Evolutionary conservation across 2,888 invertebrate species (phyloP), one percentile per base, ranked within the genome.

Genomic region (Erebia ligea): DNA sequence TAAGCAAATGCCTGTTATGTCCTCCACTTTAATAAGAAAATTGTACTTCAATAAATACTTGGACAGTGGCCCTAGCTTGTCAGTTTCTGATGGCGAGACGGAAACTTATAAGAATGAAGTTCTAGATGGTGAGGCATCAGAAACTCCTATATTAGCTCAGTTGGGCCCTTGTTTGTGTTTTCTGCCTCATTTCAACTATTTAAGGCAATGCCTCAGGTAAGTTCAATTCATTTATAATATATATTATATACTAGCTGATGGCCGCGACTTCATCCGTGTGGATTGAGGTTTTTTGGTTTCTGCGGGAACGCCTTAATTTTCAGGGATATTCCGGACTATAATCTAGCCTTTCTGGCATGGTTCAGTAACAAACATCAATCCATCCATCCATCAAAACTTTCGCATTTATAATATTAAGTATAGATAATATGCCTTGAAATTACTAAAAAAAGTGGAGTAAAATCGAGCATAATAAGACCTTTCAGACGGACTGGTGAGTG

Each of bases 11-110:
- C 87, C 86, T 0, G 84, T 85, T 0, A 75, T 81, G 0, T 86
- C 85, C 0, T 85, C 85, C 0, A 89, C 90, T 0, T 75, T 90
- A 48, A 87, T 87, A 50, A 82, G 90, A 54, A 88, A 87, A 67
- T 67, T 90, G 59, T 88, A 82, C 71, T 75, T 90, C 9, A 84
- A 76, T 72, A 83, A 77, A 65, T 83, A 71, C 69, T 81, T 80
- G 0, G 84, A 84, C 13, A 45, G 2, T 0, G 52, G 40, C 6
- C 68, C 75, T 5, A 67, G 34, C 19, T 17, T 61, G 0, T 58
- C 67, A 1, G 61, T 65, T 21, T 52, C 67, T 13, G 72, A 72
- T 5, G 50, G 58, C 10, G 72, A 69, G 13, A 70, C 73, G 0
- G 70, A 75, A 4, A 45, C 25, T 15, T 62, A 40, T 50, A 77